phyloP scores from a whole-genome alignment of 2,888 invertebrate species.

The Drosophila siamana region DNA sequence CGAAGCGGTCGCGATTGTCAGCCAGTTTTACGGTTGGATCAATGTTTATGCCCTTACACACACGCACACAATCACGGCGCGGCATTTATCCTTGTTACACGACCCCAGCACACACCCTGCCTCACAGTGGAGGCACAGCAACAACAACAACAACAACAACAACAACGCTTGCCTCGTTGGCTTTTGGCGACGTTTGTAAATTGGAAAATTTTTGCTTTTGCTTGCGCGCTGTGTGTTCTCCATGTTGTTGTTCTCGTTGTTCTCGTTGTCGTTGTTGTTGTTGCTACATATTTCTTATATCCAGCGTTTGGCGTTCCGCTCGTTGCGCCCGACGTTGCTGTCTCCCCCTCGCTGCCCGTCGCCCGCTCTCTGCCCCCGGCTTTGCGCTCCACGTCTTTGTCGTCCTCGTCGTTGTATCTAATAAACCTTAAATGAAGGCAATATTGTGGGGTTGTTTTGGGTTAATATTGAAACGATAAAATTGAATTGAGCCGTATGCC shows the following conservation, averaged over 20 bases:
- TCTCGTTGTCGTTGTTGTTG: constrained; percentile 15
- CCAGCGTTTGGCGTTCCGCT: constrained; percentile 68
- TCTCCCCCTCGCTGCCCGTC: neutral
- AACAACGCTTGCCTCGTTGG: constrained; percentile 54
- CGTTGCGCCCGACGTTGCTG: constrained; percentile 40
- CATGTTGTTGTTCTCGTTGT: constrained; percentile 13
- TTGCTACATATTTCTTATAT: constrained; percentile 67
- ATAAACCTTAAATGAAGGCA: constrained; percentile 84
- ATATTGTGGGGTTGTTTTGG: constrained; percentile 84
- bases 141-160: constrained; percentile 15
- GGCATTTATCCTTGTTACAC: constrained; percentile 82
- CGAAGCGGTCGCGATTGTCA: constrained; percentile 67
- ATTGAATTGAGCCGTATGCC: constrained; percentile 80
- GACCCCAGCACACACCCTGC: constrained; percentile 16
- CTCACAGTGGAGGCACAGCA: constrained; percentile 3
- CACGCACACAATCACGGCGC: constrained; percentile 39
- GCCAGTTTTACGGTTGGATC: constrained; percentile 79
- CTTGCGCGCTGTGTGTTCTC: constrained; percentile 23
- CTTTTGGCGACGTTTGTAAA: constrained; percentile 80
- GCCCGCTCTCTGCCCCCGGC: neutral
- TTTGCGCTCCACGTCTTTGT: constrained; percentile 6
- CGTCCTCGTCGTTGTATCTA: constrained; percentile 70
- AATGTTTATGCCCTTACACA: constrained; percentile 76
- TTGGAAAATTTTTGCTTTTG: constrained; percentile 81
- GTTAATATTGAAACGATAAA: constrained; percentile 84